Percentiles rank a stretch among this genome's conserved stretches.
phyloP scores from a whole-genome alignment of 2,113 vertebrate species.

The Megaceryle maxima region DNA sequence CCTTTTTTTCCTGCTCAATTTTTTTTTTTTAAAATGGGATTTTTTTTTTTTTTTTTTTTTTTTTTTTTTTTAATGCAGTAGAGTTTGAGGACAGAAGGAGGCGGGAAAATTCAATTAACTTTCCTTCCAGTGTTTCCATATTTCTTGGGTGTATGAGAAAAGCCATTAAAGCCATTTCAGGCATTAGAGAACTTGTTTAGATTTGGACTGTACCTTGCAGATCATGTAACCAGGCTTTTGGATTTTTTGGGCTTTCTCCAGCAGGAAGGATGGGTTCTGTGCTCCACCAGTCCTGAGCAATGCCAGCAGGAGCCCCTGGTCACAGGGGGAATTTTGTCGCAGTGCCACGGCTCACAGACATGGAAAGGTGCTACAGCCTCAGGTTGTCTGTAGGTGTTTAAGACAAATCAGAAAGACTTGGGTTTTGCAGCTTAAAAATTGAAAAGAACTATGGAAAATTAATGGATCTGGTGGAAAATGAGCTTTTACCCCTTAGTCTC shows the following conservation, averaged over 20 bases:
- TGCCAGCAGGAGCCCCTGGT: accelerated
- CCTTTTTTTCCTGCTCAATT: too few species aligned
- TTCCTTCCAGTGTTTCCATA: slow-evolving; percentile 28
- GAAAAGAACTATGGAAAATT: neutral
- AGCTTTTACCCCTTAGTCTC: neutral
- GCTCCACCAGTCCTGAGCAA: neutral
- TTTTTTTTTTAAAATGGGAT: too few species aligned
- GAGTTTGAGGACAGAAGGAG: neutral
- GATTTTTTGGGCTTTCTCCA: neutral
- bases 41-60: neutral
- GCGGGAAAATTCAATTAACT: slow-evolving; percentile 49
- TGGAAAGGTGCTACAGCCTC: neutral
- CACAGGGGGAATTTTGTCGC: neutral
- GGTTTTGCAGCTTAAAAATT: neutral
- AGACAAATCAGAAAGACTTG: neutral
- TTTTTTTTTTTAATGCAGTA: neutral
- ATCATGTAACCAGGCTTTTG: neutral
- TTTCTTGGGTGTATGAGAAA: neutral
- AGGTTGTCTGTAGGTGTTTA: neutral
- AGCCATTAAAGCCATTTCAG: neutral
- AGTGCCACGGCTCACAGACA: accelerated
- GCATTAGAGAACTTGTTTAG: neutral
- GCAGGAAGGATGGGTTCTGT: neutral
- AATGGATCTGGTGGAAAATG: neutral
- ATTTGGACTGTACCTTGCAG: neutral